Evolutionary conservation across 37 sponge, comb jelly and placozoan species (phyloP), one percentile per base, ranked within the genome.

Genomic region (Hormiphora californensis): DNA sequence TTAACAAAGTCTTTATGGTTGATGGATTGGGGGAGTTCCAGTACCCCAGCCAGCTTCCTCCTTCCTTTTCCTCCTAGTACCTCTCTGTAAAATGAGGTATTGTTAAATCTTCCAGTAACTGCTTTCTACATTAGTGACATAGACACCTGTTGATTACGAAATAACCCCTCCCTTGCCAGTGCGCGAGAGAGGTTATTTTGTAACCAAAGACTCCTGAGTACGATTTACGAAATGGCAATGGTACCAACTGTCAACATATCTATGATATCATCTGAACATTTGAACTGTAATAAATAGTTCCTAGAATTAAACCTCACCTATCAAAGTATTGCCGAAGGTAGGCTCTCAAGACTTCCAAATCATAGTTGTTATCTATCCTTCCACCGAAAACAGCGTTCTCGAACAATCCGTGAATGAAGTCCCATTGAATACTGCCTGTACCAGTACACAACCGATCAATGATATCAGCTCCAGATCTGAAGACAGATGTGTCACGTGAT

Each of bases 311-410:
- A 7, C 19, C 44, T n/a, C 7, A 69, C 59, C 62, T 54, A 53
- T 92, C 88, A 86, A 93, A 98, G 88, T 65, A 92, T 85, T 91
- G 92, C 39, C 49, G 54, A 54, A 98, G 86, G 87, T 93, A 98
- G 19, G 99, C 91, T 27, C 23, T 41, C 28, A 95, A 88, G 23
- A 98, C 92, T 39, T 89, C 87, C 90, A 92, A 86, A 63, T 98
- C 99, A 89, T 89, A 95, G 23, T 85, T 87, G 65, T 98, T 98
- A 86, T 98, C 99, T 46, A 98, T 92, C 34, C 95, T 88, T 4
- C 99, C 99, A 19, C 99, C 99, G 85, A 94, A 98, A 31, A 98
- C 88, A 25, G 95, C 95, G 88, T 90, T 92, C 86, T 95, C 95
- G 87, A 98, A 91, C 55, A 98, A 89, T 21, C 99, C 99, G 91